Base-by-base conservation (phyloP, 2,113 vertebrate genomes). In the Phylloscopus trochiloides region DNA sequence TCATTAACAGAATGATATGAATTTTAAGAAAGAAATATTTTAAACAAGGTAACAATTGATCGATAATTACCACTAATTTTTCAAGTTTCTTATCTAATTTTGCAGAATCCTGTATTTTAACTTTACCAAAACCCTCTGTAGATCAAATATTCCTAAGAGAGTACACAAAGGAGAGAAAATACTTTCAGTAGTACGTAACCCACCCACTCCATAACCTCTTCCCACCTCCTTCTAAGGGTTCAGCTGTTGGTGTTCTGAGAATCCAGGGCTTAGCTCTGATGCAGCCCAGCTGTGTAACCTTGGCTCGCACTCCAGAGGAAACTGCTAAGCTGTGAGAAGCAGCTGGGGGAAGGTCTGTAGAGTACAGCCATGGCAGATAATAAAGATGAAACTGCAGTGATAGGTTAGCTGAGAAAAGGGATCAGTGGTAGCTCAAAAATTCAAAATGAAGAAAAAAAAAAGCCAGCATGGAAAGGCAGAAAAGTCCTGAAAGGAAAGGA, bases 241-340 rank as follows among this genome's bases (percentile, higher is more conserved):
- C 85, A 92, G 62, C 81, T 93, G 65, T 17, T 40, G 12, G 45
- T 0, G 9, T 55, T 79, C 63, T 71, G 65, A 63, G 84, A 91
- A 85, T 71, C 34, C 73, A 63, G 40, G 45, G 78, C 85, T 94
- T 34, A 93, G 91, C 86, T 74, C 63, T 93, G 94, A 94, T 88
- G 43, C 40, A 97, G 65, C 76, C 86, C 96, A 97, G 95, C 94
- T 96, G 95, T 34, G 63, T 71, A 90, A 95, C 88, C 75, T 76
- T 94, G 92, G 86, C 96, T 96, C 47, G 40, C 34, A 59, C 75
- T 92, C 88, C 92, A 95, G 88, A 92, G 72, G 29, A 84, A 92
- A 52, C 47, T 80, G 63, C 82, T 88, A 86, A 51, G 51, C 79
- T 88, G 32, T 9, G 75, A 93, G 59, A 77, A 74, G 66, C 84